Conservation (phyloP, 2,113 vertebrate genomes). For the Otolemur garnettii region DNA sequence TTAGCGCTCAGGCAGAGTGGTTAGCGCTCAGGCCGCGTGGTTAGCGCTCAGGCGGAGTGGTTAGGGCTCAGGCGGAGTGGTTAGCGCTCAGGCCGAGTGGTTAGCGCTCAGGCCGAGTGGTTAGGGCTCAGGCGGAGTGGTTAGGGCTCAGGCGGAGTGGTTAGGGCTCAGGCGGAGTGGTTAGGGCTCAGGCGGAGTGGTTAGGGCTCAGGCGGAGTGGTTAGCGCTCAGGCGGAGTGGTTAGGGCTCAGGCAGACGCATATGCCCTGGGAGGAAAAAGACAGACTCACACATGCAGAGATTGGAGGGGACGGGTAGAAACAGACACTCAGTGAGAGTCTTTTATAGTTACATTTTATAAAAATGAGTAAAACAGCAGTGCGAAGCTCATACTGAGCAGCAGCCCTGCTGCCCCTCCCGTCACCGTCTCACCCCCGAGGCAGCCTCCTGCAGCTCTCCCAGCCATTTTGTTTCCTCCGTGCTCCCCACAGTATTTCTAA, state of each 20-base stretch:
- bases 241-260: neutral
- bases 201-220: neutral
- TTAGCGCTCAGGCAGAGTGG: neutral
- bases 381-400: neutral
- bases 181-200: neutral
- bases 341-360: neutral
- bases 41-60: neutral
- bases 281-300: neutral
- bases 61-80: neutral
- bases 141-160: neutral
- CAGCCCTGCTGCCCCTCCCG: neutral
- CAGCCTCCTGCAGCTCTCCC: neutral
- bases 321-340: neutral
- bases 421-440: neutral
- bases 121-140: neutral
- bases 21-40: neutral
- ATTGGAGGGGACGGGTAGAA: neutral
- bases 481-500: neutral
- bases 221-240: neutral
- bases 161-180: neutral
- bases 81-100: neutral
- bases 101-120: neutral
- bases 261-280: neutral
- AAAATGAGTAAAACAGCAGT: neutral
- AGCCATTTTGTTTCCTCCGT: neutral